Percentiles rank a stretch among this genome's conserved stretches.
Evolutionary conservation across 2,113 vertebrate genomes (phyloP).

Genomic region (Carlito syrichta): DNA sequence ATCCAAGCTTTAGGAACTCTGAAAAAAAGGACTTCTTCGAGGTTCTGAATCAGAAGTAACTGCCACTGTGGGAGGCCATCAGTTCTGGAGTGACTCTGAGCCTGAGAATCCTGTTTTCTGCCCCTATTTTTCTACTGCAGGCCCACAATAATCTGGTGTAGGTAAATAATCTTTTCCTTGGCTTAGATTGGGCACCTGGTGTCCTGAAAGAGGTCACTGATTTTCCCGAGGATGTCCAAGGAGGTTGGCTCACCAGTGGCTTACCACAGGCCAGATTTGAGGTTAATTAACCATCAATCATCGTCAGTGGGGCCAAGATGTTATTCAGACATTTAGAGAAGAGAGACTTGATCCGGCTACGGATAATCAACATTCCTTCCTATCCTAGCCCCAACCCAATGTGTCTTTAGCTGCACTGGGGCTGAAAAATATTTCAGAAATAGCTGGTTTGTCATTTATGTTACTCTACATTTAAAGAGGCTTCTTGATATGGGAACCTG

Average conservation of each 20-base stretch:
- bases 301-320: background rate
- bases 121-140: background rate
- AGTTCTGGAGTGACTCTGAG: background rate
- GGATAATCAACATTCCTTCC: constrained; percentile 23
- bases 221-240: constrained; percentile 34
- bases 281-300: constrained; percentile 30
- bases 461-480: background rate
- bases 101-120: background rate
- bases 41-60: background rate
- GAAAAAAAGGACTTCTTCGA: background rate
- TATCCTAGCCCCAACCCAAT: background rate
- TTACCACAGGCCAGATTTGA: constrained; percentile 13
- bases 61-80: background rate
- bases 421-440: background rate
- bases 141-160: background rate
- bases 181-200: background rate
- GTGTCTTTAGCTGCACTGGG: background rate
- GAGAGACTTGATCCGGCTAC: background rate
- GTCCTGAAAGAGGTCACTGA: constrained; percentile 52
- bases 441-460: background rate
- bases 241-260: constrained; percentile 28
- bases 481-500: background rate
- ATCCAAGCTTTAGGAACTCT: background rate
- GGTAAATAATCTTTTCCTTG: constrained; percentile 47
- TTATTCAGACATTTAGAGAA: constrained; percentile 34